Evolutionary conservation across 2,113 vertebrate species (phyloP).

Genomic region (Carassius carassius): DNA sequence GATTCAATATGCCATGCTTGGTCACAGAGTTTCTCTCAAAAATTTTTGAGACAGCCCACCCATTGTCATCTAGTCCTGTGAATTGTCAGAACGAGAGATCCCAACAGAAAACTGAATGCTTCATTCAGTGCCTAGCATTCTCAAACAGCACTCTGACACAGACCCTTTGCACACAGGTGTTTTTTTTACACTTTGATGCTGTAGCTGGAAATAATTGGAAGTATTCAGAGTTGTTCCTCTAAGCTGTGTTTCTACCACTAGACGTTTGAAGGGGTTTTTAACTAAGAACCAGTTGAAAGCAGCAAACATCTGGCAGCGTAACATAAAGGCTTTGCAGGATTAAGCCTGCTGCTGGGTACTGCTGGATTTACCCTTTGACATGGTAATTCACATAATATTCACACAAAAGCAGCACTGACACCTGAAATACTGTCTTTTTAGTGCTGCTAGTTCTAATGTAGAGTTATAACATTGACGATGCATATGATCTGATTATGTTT

Average conservation of each 20-base stretch:
- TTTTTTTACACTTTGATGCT: conserved; percentile 16
- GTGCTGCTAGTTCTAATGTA: not conserved
- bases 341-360: conserved; percentile 37
- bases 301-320: conserved; percentile 38
- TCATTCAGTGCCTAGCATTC: conserved; percentile 8
- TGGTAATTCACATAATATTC: conserved; percentile 26
- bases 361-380: conserved; percentile 47
- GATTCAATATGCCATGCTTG: not conserved
- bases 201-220: conserved; percentile 25
- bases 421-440: no score
- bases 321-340: conserved; percentile 33
- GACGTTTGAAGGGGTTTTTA: conserved; percentile 37
- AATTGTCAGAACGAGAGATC: not conserved
- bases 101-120: not conserved
- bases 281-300: conserved; percentile 27
- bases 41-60: not conserved
- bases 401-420: conserved; percentile 17
- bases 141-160: not conserved
- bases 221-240: conserved; percentile 3
- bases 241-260: conserved; percentile 2
- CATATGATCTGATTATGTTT: conserved; percentile 4
- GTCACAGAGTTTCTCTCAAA: not conserved
- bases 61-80: not conserved
- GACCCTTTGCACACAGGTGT: not conserved
- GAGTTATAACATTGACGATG: not conserved